Evolutionary conservation across 1,140 invertebrate species (phyloP).

Genomic region (Battus philenor): DNA sequence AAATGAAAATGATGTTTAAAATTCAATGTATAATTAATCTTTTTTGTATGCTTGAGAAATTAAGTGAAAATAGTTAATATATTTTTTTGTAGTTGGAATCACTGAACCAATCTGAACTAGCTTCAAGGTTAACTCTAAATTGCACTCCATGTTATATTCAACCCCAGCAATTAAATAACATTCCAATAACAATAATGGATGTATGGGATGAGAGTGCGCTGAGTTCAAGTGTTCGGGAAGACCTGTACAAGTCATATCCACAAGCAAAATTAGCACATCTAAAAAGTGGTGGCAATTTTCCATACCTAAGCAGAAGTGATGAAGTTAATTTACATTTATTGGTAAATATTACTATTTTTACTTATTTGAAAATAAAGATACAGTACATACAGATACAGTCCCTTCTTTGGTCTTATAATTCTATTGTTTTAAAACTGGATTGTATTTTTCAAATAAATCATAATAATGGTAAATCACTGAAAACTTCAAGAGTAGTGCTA

Average conservation of each 20-base stretch:
- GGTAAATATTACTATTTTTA: too few relatives aligned
- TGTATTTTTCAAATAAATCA: too few relatives aligned
- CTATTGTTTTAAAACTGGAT: too few relatives aligned
- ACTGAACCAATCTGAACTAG: conserved; percentile 88
- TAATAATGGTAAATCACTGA: too few relatives aligned
- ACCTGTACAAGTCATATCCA: conserved; percentile 92
- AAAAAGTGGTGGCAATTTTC: conserved; percentile 94
- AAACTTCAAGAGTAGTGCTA: too few relatives aligned
- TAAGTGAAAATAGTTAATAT: conserved; percentile 1
- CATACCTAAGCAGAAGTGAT: conserved; percentile 90
- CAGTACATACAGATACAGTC: too few relatives aligned
- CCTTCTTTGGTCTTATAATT: too few relatives aligned
- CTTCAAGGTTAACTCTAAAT: conserved; percentile 91
- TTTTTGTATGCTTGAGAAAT: not conserved
- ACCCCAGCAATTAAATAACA: conserved; percentile 81
- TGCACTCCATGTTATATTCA: conserved; percentile 89
- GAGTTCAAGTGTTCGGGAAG: conserved; percentile 84
- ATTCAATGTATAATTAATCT: too few relatives aligned
- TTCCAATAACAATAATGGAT: conserved; percentile 90
- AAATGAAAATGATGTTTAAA: too few relatives aligned
- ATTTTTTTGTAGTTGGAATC: conserved; percentile 83
- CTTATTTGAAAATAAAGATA: too few relatives aligned
- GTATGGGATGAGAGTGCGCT: conserved; percentile 94
- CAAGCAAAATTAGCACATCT: conserved; percentile 91
- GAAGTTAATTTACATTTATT: conserved; percentile 94